Percentiles rank a stretch among this genome's conserved stretches.
phyloP scores from a whole-genome alignment of 2,113 vertebrate species.

The Prietella phreatophila region DNA sequence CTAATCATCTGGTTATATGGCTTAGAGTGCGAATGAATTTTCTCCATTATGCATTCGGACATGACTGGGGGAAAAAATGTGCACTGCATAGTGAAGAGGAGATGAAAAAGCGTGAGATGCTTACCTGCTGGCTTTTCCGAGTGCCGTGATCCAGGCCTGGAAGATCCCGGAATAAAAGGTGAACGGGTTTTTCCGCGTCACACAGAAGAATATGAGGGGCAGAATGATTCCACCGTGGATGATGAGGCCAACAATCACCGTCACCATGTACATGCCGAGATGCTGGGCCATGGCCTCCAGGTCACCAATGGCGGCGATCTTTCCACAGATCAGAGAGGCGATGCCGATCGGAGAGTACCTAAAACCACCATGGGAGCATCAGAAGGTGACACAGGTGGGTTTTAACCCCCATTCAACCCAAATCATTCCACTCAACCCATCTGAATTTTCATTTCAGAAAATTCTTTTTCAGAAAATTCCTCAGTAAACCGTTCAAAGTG shows the following conservation, averaged over 20 bases:
- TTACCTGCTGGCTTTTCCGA: constrained; percentile 82
- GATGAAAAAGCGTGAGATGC: background rate
- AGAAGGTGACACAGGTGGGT: background rate
- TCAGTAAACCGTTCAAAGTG: background rate
- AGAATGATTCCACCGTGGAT: constrained; percentile 81
- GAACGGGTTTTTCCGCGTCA: constrained; percentile 78
- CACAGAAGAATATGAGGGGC: constrained; percentile 74
- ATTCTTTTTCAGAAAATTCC: background rate
- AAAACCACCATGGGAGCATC: background rate
- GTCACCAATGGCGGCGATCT: constrained; percentile 80
- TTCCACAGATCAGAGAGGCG: constrained; percentile 80
- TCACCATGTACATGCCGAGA: constrained; percentile 85
- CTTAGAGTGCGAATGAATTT: background rate
- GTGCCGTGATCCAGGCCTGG: constrained; percentile 83
- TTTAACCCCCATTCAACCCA: background rate
- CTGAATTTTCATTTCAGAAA: background rate
- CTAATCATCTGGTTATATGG: background rate
- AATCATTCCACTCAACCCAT: background rate
- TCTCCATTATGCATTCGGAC: background rate
- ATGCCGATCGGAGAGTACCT: constrained; percentile 83
- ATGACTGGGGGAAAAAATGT: background rate
- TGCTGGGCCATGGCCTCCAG: constrained; percentile 77
- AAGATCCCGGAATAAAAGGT: constrained; percentile 79
- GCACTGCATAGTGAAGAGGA: background rate
- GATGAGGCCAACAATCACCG: constrained; percentile 77